phyloP scores from a whole-genome alignment of 2,113 vertebrate species.

The Sylvilagus bachmani region DNA sequence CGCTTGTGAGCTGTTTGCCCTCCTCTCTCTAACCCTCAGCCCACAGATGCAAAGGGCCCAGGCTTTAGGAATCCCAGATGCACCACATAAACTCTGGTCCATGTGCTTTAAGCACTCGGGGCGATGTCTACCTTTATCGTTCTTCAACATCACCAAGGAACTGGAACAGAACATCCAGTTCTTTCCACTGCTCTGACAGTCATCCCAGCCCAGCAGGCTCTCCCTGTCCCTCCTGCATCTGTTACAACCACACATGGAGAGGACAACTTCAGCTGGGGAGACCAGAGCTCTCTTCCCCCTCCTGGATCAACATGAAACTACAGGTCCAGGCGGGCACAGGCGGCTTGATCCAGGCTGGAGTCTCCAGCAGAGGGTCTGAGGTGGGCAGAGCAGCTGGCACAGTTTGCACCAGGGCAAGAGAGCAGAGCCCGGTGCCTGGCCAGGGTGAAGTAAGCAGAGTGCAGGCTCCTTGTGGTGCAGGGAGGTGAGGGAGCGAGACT shows the following conservation, averaged over 20 bases:
- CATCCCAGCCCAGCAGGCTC: not conserved
- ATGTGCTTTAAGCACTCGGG: not conserved
- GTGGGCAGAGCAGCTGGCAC: not conserved
- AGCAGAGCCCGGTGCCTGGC: not conserved
- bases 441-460: not conserved
- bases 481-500: not conserved
- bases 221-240: fast-evolving
- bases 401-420: not conserved
- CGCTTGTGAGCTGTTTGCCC: not conserved
- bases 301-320: not conserved
- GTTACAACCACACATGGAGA: fast-evolving
- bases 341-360: not conserved
- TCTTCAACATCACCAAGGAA: not conserved
- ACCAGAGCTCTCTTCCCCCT: too few species aligned
- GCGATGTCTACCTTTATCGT: not conserved
- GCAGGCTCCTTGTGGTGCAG: not conserved
- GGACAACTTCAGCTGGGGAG: not conserved
- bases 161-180: not conserved
- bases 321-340: not conserved
- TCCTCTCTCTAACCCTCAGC: not conserved
- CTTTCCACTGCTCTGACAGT: not conserved
- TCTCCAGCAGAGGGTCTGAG: not conserved
- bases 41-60: not conserved
- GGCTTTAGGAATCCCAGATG: not conserved
- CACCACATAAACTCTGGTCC: not conserved